Base-by-base conservation (phyloP, 2,113 vertebrate species). In the Heliornis fulica region DNA sequence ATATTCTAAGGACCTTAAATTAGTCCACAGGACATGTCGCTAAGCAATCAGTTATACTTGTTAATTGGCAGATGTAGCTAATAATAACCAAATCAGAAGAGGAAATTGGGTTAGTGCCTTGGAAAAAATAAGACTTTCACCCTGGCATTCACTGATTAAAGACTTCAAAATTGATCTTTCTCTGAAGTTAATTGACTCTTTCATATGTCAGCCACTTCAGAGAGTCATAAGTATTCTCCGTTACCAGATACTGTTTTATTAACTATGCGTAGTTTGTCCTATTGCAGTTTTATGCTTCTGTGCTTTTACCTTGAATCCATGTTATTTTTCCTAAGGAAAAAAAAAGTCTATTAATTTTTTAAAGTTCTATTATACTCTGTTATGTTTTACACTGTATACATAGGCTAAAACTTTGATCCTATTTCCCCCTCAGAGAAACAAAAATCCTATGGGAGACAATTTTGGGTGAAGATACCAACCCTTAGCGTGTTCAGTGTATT, bases 51-150 rank as follows among this genome's bases (percentile, higher is more conserved):
- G 57, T 97, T 94, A 77, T 45, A 22, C 34, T 86, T 77, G 40
- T 66, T 94, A 77, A 81, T 51, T 83, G 50, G 68, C 60, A 81
- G 34, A 74, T 61, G 59, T 38, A 86, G 38, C 54, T 75, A 90
- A 74, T 87, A 92, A 83, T 90, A 96, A 90, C 68, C 29, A 72
- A 90, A 95, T 61, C 36, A 54, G 79, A 78, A 89, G 72, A 92
- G 80, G 83, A 95, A 93, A 95, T 89, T 70, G 76, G 83, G 51
- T 93, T 93, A 83, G 11, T 81, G 64, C 43, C 38, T 50, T 70
- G 26, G 66, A 83, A 94, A 71, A 92, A 94, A 92, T 34, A 85
- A 87, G 60, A 90, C 23, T 48, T 63, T 89, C 38, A 28, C 45
- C 25, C 28, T 91, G 76, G 14, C 43, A 41, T 14, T 63, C 2